These are phyloP conservation scores for Cyrtodaria siliqua DNA, from an alignment of 2,888 invertebrate species.

Conservation along the genomic window DNA sequence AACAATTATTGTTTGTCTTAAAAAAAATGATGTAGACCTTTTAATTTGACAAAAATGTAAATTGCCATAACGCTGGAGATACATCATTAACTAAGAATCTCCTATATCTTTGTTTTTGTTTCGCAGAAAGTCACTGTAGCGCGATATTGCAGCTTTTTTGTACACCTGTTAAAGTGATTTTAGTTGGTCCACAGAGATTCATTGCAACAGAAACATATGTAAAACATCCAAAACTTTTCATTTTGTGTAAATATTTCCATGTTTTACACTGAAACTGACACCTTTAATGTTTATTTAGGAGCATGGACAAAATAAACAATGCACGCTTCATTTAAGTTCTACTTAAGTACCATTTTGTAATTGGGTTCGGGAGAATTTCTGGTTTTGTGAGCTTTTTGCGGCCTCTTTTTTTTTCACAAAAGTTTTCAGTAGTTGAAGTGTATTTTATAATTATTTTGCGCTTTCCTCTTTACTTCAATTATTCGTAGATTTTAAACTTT, in stretches of 20 bases:
- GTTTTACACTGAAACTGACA: neutral
- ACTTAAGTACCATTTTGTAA: slow-evolving; percentile 18
- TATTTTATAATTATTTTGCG: too few species aligned
- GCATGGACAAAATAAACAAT: slow-evolving; percentile 27
- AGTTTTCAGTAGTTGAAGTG: too few species aligned
- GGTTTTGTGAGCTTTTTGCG: too few species aligned
- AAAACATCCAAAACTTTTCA: neutral
- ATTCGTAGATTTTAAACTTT: too few species aligned
- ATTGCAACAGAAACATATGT: slow-evolving; percentile 2
- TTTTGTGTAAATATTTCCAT: slow-evolving; percentile 6
- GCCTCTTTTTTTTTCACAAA: too few species aligned
- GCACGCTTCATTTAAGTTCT: slow-evolving; percentile 26
- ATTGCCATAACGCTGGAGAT: slow-evolving; percentile 50
- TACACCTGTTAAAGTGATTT: neutral
- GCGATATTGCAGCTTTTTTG: neutral
- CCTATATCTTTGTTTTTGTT: slow-evolving; percentile 29
- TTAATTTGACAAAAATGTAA: slow-evolving; percentile 40
- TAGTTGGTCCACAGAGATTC: neutral
- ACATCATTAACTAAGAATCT: slow-evolving; percentile 32
- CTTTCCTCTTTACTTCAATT: too few species aligned
- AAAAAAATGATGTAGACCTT: slow-evolving; percentile 21
- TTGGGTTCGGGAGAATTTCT: slow-evolving; percentile 2
- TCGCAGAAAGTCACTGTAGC: slow-evolving; percentile 11
- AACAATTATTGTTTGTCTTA: slow-evolving; percentile 11
- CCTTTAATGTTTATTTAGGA: slow-evolving; percentile 7